Base-by-base conservation (phyloP, 1,140 invertebrate genomes). In the Euwallacea similis region DNA sequence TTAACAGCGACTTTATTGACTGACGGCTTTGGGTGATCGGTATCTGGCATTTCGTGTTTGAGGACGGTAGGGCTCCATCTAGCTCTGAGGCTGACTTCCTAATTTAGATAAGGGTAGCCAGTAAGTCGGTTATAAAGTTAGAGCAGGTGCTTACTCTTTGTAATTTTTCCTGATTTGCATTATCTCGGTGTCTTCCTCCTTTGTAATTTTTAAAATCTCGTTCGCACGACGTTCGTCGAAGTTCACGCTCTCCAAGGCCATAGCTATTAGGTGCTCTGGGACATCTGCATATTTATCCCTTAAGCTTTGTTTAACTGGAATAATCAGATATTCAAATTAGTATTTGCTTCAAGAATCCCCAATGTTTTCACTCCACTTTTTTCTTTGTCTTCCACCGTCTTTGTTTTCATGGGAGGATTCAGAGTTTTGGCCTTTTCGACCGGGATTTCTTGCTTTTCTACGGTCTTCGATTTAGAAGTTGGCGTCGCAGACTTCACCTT, bases 171-270 rank as follows among this genome's bases (percentile, higher is more conserved):
- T 56, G 3, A 9, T 56, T 56, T 56, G 54, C 10, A 9, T 33
- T 33, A 33, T 41, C 42, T 61, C 59, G 41, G 10, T 73, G 42
- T 88, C 87, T 72, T 89, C 87, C 71, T 86, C 83, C 47, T 89
- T 82, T 78, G 93, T 91, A 58, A 91, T 90, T 69, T 87, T 83
- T 59, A 94, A 82, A 75, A 94, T 92, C 79, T 92, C 89, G 72
- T 86, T 87, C 7, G 93, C 92, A 70, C 88, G 84, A 75, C 91
- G 88, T 80, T 94, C 91, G 71, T 94, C 90, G 81, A 89, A 95
- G 78, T 91, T 89, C 0, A 93, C 92, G 79, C 92, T 93, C 77
- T 96, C 93, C 75, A 95, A 82, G n/a, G 94, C 94, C 77, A 95
- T 88, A 7, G 88, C 84, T 41, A 95, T 89, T 6, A 96, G 88